Evolutionary conservation across 2,888 invertebrate genomes (phyloP).

Genomic region (Drosophila cracens): DNA sequence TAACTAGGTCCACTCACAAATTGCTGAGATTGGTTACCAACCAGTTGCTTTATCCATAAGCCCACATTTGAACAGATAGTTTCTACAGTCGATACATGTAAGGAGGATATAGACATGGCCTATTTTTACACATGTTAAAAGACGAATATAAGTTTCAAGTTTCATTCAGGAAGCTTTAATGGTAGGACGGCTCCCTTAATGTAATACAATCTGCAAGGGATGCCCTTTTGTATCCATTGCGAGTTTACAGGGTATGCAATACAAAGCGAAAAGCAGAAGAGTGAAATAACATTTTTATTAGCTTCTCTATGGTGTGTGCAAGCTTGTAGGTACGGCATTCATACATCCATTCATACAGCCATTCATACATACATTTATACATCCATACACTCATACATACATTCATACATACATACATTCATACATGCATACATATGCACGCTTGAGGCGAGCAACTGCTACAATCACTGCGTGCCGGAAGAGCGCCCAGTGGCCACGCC

Average conservation of each 20-base stretch:
- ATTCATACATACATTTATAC: background rate
- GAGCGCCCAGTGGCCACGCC: slow-evolving; percentile 47
- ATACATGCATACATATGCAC: background rate
- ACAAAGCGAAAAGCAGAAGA: slow-evolving; percentile 2
- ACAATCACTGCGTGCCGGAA: slow-evolving; percentile 15
- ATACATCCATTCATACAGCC: background rate
- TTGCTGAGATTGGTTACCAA: background rate
- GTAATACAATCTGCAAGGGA: background rate
- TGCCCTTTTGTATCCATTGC: background rate
- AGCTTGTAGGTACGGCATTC: background rate
- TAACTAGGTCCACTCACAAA: background rate
- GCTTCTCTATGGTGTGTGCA: slow-evolving; percentile 37
- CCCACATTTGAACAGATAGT: background rate
- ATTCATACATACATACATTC: background rate
- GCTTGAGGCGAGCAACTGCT: slow-evolving; percentile 19
- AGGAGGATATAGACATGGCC: background rate
- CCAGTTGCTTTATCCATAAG: background rate
- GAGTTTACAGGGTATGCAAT: slow-evolving; percentile 8
- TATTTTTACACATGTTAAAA: background rate
- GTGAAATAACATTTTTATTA: slow-evolving; percentile 47
- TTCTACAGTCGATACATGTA: background rate
- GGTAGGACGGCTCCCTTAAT: background rate
- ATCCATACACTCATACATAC: background rate
- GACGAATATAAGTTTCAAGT: background rate
- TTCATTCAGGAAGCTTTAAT: background rate